These are phyloP conservation scores for Nudaria mundana DNA, from an alignment of 2,888 invertebrate genomes.

Conservation along the genomic window DNA sequence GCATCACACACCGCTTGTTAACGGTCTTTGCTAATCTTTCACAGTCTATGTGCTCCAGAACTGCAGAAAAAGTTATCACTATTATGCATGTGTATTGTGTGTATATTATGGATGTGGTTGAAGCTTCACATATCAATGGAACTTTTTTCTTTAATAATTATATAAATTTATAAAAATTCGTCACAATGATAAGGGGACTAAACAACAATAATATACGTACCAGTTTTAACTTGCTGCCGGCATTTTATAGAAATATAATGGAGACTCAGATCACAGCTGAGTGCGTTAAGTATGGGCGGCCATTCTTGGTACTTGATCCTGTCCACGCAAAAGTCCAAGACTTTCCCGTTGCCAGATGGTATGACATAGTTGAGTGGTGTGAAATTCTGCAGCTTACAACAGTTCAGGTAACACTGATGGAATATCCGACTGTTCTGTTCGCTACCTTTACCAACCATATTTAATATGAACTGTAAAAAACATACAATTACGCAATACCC, in stretches of 20 bases:
- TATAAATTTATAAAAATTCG: too few relatives aligned
- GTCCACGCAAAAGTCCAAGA: constrained; percentile 87
- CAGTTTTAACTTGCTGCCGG: constrained; percentile 74
- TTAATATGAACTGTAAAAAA: constrained; percentile 45
- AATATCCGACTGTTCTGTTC: constrained; percentile 70
- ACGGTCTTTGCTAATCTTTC: constrained; percentile 83
- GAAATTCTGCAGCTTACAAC: constrained; percentile 74
- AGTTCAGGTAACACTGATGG: constrained; percentile 74
- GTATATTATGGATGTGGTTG: too few relatives aligned
- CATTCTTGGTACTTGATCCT: constrained; percentile 88
- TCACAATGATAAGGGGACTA: too few relatives aligned
- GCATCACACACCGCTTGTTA: constrained; percentile 83
- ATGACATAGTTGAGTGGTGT: constrained; percentile 64
- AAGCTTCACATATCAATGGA: too few relatives aligned
- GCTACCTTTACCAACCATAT: constrained; percentile 69
- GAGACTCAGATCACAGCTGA: constrained; percentile 86
- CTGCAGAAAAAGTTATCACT: constrained; percentile 34
- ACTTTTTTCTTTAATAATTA: too few relatives aligned
- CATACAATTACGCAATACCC: constrained; percentile 34
- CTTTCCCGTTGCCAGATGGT: constrained; percentile 70
- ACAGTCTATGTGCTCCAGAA: constrained; percentile 77
- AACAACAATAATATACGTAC: constrained; percentile 32
- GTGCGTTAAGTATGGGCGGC: constrained; percentile 87
- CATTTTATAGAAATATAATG: constrained; percentile 85
- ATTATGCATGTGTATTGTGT: too few relatives aligned